Evolutionary conservation across 2,113 vertebrate genomes (phyloP), one percentile per base, ranked within the genome.

Genomic region (Sterna hirundo): DNA sequence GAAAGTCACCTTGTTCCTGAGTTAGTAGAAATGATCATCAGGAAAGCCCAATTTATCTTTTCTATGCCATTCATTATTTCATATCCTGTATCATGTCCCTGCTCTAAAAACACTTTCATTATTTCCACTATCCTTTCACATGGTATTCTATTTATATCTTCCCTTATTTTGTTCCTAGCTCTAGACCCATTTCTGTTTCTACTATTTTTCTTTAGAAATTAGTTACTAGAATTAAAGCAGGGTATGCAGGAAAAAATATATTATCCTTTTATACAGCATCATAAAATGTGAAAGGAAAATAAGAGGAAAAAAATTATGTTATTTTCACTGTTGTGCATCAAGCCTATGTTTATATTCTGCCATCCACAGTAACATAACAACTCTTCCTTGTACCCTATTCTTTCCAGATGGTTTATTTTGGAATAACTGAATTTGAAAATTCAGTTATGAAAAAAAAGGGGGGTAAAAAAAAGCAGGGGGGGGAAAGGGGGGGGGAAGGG

Each of bases 221-320:
- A 95, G 77, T 78, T 86, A 92, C 69, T 34, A 66, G 72, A 86
- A 88, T 88, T 94, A 95, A 93, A 86, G 34, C 44, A 92, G 54
- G 6, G 18, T 47, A 81, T 11, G 26, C 46, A 90, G 22, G 54
- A 62, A 92, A 84, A 86, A 17, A 52, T 21, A 57, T 14, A 47
- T 62, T 71, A 66, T 61, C 32, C 42, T 82, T 86, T 88, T 78
- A 92, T 66, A 78, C 6, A 66, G 62, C 30, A 91, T 47, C 54
- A 91, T 68, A 78, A 94, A 94, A 92, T 13, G 15, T 84, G 51
- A 75, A 86, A 71, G 52, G 19, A 84, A 87, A 95, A 69, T 32
- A 93, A 86, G 51, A 29, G 27, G 49, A 44, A 86, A 86, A 91
- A 88, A 52, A 40, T 21, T 27, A 68, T 0, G 2, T 54, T 89